Conservation (phyloP, 2,888 invertebrate species). For the Steinernema carpocapsae region DNA sequence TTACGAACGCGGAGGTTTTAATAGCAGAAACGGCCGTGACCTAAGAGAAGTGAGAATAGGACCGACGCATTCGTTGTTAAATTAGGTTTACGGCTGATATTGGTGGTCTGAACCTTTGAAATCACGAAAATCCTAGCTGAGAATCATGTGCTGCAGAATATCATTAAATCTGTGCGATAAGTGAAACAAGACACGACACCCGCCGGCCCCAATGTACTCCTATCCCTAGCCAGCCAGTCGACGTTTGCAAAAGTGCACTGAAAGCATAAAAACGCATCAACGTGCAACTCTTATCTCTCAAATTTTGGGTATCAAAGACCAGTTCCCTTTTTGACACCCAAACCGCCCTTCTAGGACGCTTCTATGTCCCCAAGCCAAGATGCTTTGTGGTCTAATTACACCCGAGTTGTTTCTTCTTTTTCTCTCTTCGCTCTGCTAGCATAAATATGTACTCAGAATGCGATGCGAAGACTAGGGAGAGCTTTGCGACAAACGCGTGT, state of each 20-base stretch:
- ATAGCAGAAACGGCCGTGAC: no score
- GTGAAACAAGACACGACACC: slow-evolving; percentile 11
- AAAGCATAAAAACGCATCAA: not conserved
- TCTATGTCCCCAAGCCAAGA: not conserved
- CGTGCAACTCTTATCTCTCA: not conserved
- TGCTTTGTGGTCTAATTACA: slow-evolving; percentile 14
- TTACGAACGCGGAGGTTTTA: no score
- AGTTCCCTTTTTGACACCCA: not conserved
- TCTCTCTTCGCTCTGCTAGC: not conserved
- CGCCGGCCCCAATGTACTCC: not conserved
- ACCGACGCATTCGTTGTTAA: no score
- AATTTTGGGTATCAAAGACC: slow-evolving; percentile 25
- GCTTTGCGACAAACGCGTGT: no score
- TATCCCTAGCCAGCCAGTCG: not conserved
- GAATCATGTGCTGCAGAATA: not conserved
- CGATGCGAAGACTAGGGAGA: no score
- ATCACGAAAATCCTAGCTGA: not conserved
- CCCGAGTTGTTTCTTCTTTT: not conserved
- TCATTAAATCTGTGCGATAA: slow-evolving; percentile 16
- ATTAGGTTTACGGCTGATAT: no score
- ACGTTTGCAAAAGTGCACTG: slow-evolving; percentile 1
- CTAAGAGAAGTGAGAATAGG: no score
- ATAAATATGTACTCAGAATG: slow-evolving; percentile 29
- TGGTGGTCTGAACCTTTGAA: no score
- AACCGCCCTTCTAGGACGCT: not conserved